Evolutionary conservation across 2,113 vertebrate species (phyloP).

Genomic region (Etia nguti): DNA sequence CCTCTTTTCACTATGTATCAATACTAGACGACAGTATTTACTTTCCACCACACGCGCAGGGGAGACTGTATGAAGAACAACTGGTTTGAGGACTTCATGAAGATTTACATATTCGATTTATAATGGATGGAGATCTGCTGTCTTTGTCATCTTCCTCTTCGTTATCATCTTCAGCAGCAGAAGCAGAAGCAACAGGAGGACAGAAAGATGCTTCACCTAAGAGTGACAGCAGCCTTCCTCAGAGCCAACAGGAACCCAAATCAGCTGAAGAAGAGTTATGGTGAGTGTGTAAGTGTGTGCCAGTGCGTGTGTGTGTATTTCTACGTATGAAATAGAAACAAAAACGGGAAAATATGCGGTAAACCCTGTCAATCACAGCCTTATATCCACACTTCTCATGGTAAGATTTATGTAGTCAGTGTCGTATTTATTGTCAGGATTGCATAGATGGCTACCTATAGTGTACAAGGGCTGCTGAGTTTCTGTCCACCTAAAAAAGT

Average conservation of each 20-base stretch:
- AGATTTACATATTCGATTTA: background rate
- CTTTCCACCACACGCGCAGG: background rate
- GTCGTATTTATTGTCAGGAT: background rate
- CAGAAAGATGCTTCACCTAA: constrained; percentile 22
- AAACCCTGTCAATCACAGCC: background rate
- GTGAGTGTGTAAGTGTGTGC: constrained; percentile 44
- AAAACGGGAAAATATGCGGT: background rate
- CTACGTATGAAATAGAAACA: background rate
- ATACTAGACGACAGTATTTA: constrained; percentile 14
- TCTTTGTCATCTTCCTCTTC: constrained; percentile 42
- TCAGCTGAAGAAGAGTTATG: constrained; percentile 34
- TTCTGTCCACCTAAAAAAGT: background rate
- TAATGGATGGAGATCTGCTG: constrained; percentile 63
- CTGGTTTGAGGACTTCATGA: background rate
- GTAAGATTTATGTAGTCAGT: background rate
- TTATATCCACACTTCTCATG: background rate
- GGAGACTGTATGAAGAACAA: background rate
- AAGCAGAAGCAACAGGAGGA: background rate
- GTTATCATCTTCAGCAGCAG: background rate
- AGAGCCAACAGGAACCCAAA: constrained; percentile 15
- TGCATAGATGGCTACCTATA: background rate
- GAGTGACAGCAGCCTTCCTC: constrained; percentile 20
- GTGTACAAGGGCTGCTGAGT: background rate
- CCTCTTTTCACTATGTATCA: constrained; percentile 46
- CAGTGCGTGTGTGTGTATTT: background rate